Base-by-base conservation (phyloP, 2,797 vertebrate species). In the Tolypeutes matacus region DNA sequence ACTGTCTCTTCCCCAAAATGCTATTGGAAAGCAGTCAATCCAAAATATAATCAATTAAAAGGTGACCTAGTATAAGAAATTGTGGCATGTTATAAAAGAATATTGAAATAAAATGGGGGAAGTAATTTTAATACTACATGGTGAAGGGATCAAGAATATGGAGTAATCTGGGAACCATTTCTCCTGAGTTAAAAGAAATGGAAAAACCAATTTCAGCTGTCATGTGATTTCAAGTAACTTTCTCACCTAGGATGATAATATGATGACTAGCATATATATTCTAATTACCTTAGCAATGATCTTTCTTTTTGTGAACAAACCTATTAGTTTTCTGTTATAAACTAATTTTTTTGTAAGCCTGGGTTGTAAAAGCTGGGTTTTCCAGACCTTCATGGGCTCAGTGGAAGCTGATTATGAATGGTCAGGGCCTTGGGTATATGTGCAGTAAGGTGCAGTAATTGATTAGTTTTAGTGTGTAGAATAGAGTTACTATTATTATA, bases 41-140 rank as follows among this genome's bases (percentile, higher is more conserved):
- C 82, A 14, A 93, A 84, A 85, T n/a, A n/a, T 31, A 73, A 60
- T n/a, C 21, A 72, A 8, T 62, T 72, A 84, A 89, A 93, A 58
- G 3, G 94, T 78, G 4, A 75, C 39, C 58, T 27, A 86, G 11
- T 46, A 8, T 65, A 29, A 14, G 5, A 92, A 94, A 90, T 69
- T 51, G 62, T 58, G 27, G 1, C 21, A 69, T 64, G 17, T 85
- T 49, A 81, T 86, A 46, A 87, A n/a, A 78, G 3, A 72, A 58
- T 20, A 87, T 36, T 78, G 34, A 94, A 89, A 36, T 53, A 13
- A 67, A 53, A 92, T 89, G 70, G 5, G 9, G 31, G 25, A 46
- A 76, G 9, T 49, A n/a, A 51, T 21, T 0, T 10, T 34, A 77
- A 62, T 39, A 5, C 15, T 70, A 51, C 86, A 65, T 36, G 58